Evolutionary conservation across 2,113 vertebrate species (phyloP).

Genomic region (Baryphthengus martii): DNA sequence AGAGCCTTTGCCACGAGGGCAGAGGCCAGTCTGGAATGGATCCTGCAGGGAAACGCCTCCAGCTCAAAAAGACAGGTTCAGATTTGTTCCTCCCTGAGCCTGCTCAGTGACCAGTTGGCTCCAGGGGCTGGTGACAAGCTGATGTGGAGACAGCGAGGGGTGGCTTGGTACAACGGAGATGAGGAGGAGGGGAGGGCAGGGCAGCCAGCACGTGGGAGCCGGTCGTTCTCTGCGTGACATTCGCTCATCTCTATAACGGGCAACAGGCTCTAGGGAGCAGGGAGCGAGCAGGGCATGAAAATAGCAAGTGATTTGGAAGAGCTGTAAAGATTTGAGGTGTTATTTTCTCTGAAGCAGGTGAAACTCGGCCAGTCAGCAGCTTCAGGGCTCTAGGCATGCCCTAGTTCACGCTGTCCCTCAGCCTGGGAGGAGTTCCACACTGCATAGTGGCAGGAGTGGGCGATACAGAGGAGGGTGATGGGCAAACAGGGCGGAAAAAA

Average conservation of each 20-base stretch:
- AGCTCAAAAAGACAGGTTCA: neutral
- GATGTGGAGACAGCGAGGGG: neutral
- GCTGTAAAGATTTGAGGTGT: neutral
- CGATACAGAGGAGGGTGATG: neutral
- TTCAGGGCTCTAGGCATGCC: neutral
- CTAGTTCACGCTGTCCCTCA: neutral
- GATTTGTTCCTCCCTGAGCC: neutral
- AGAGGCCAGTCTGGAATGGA: neutral
- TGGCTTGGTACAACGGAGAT: neutral
- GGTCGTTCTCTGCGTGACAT: neutral
- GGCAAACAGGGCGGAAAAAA: neutral
- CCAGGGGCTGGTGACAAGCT: neutral
- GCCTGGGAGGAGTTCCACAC: neutral
- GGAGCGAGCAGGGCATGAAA: neutral
- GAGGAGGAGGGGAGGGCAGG: neutral
- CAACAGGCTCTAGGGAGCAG: neutral
- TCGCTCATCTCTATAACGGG: neutral
- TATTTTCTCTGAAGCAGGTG: neutral
- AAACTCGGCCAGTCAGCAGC: neutral
- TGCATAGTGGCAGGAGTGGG: accelerated
- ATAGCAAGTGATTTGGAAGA: neutral
- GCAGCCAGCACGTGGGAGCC: neutral
- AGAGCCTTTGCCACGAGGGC: neutral
- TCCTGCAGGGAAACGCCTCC: neutral
- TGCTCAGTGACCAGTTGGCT: neutral